These are phyloP conservation scores for Bambusicola thoracicus DNA, from an alignment of 2,113 vertebrate species.

Conservation along the genomic window DNA sequence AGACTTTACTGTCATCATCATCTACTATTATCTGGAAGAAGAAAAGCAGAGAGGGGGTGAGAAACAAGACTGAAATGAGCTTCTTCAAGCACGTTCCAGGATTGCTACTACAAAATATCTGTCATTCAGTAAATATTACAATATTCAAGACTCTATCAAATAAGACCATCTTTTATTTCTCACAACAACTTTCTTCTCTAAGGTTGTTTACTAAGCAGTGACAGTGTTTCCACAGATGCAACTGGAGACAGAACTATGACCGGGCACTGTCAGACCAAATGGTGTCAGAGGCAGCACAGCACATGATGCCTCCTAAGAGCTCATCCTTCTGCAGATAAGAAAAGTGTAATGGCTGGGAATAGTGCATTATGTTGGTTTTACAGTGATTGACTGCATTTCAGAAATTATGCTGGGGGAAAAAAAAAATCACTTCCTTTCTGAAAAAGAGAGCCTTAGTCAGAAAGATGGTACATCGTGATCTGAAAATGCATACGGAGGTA, in stretches of 20 bases:
- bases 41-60: neutral
- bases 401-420: neutral
- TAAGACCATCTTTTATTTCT: neutral
- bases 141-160: neutral
- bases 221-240: neutral
- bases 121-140: neutral
- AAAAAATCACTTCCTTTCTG: neutral
- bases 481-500: neutral
- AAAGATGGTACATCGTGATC: neutral
- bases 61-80: neutral
- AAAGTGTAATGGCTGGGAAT: neutral
- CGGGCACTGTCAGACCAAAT: neutral
- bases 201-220: neutral
- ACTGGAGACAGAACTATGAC: neutral
- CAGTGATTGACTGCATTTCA: neutral
- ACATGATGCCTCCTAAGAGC: neutral
- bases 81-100: neutral
- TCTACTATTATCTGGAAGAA: constrained; percentile 93
- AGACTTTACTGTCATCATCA: constrained; percentile 98
- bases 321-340: neutral
- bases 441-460: neutral
- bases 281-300: neutral
- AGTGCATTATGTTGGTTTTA: neutral
- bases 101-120: neutral
- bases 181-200: neutral